Evolutionary conservation across 2,113 vertebrate species (phyloP), one percentile per base, ranked within the genome.

Genomic region (Festucalex cinctus): DNA sequence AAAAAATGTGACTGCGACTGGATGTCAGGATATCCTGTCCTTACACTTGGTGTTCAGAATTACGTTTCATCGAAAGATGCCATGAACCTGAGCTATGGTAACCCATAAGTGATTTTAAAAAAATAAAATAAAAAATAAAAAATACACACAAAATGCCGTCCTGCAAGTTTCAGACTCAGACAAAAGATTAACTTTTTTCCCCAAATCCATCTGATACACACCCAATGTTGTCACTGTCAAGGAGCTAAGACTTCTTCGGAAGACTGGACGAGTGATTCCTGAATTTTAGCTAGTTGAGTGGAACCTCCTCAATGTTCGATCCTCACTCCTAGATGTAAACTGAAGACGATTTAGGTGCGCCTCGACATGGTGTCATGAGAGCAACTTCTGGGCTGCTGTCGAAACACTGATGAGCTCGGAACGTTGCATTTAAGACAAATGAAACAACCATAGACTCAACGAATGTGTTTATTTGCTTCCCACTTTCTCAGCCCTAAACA

Each of bases 391-490:
- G 12, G 10, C 14, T 10, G 24, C 22, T 54, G 22, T 51, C 7
- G 6, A 51, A 51, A n/a, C 48, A 51, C n/a, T 7, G 7, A 2
- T 4, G 19, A 9, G 48, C 48, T 9, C 8, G 20, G 7, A n/a
- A 51, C 20, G n/a, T 51, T n/a, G 48, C 20, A 22, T n/a, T 51
- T 51, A 6, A 51, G 20, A 51, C 8, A 54, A 54, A 54, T 24
- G 12, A 54, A 54, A 54, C 51, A 54, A 10, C 51, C 22, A 79
- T 73, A 77, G 70, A 65, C 68, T 67, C 67, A 66, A 75, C 65
- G 73, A 71, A 80, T 83, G 73, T 76, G 73, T 80, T 86, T 80
- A 80, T 84, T 75, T 66, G 70, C 68, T 53, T 74, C 59, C 68
- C 67, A 75, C 68, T 79, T 80, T 78, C 73, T 68, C 62, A 77